These are phyloP conservation scores for Danionella dracula DNA, from an alignment of 2,797 vertebrate species.

Conservation along the genomic window DNA sequence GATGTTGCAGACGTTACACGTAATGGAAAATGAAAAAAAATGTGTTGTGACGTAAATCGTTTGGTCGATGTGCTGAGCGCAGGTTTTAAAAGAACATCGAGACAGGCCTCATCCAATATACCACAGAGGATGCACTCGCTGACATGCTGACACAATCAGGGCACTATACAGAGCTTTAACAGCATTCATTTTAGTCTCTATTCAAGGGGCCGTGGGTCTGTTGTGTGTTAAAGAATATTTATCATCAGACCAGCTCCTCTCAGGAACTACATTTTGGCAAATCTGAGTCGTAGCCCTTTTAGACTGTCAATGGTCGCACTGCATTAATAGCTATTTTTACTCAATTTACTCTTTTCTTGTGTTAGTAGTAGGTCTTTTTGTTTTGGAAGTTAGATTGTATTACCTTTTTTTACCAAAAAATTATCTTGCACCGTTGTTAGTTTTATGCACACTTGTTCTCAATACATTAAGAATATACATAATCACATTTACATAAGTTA, in stretches of 20 bases:
- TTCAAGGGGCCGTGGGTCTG: not conserved
- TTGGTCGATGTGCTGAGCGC: slow-evolving; percentile 4
- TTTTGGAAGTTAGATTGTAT: too few species aligned
- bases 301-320: too few species aligned
- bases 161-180: slow-evolving; percentile 5
- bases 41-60: not conserved
- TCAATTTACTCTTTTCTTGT: too few species aligned
- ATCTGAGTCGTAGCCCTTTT: too few species aligned
- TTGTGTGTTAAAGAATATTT: not conserved
- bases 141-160: slow-evolving; percentile 21
- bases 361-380: too few species aligned
- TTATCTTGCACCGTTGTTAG: too few species aligned
- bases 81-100: slow-evolving; percentile 3
- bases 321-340: too few species aligned
- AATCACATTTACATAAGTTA: too few species aligned
- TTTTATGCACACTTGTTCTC: too few species aligned
- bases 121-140: not conserved
- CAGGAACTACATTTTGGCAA: not conserved
- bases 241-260: not conserved
- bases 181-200: not conserved
- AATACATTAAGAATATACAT: too few species aligned
- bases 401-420: too few species aligned
- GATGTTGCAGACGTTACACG: slow-evolving; percentile 62
- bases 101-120: slow-evolving; percentile 5
- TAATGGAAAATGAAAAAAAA: not conserved